Percentiles rank a stretch among this genome's conserved stretches.
phyloP scores from a whole-genome alignment of 1,140 invertebrate species.

The Adelges cooleyi region DNA sequence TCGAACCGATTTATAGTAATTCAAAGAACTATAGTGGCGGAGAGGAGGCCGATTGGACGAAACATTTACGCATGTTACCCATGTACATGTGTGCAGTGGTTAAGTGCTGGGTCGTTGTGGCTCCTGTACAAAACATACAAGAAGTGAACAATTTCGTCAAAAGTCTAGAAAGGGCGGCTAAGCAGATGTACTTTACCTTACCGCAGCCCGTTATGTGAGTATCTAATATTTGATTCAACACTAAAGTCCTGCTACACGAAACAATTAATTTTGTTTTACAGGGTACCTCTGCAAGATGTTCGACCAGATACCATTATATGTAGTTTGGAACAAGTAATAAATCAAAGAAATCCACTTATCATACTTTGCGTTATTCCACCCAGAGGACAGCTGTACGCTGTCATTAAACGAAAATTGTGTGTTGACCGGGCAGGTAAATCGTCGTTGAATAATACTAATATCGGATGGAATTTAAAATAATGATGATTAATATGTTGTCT shows the following conservation, averaged over 20 bases:
- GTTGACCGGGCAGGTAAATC: conserved; percentile 51
- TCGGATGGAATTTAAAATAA: too few species aligned
- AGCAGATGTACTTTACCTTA: neutral
- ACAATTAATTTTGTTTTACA: conserved; percentile 14
- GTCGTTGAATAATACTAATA: too few species aligned
- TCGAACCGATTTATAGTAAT: conserved; percentile 52
- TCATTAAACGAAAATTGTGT: conserved; percentile 74
- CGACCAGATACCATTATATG: neutral
- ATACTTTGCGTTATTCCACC: conserved; percentile 36
- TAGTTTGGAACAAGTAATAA: neutral
- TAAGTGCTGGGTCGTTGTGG: conserved; percentile 16
- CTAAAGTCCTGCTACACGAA: too few species aligned
- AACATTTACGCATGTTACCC: neutral
- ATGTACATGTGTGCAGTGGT: neutral
- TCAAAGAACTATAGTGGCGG: conserved; percentile 38
- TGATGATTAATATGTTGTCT: too few species aligned
- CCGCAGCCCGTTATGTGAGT: conserved; percentile 17
- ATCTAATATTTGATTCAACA: neutral
- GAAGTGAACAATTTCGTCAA: neutral
- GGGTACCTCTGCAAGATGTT: neutral
- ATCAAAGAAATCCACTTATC: neutral
- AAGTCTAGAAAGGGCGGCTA: neutral
- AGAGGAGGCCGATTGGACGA: conserved; percentile 53
- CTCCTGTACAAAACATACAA: neutral
- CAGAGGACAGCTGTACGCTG: conserved; percentile 53